Percentiles rank a stretch among this genome's conserved stretches.
These are phyloP conservation scores for Melipona beecheii DNA, from an alignment of 2,888 invertebrate genomes.

Conservation along the genomic window DNA sequence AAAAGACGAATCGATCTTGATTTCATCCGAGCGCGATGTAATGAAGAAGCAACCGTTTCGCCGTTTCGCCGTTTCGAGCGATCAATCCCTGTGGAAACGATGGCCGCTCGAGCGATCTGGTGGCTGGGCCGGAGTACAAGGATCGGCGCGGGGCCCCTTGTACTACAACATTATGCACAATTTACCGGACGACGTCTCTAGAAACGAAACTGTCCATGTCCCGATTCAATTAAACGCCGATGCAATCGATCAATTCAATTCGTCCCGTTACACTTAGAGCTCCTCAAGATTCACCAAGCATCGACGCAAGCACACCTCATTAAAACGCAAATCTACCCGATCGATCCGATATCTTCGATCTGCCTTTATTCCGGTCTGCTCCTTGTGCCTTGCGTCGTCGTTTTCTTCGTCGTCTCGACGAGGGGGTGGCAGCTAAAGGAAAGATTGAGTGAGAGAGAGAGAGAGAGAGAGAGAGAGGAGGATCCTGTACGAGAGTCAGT, in stretches of 20 bases:
- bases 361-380: constrained; percentile 56
- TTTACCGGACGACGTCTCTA: constrained; percentile 27
- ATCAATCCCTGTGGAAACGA: neutral
- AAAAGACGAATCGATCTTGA: neutral
- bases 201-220: constrained; percentile 26
- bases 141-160: constrained; percentile 17
- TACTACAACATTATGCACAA: constrained; percentile 46
- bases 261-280: constrained; percentile 59
- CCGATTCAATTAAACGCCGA: constrained; percentile 58
- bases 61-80: neutral
- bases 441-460: neutral
- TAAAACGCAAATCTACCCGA: constrained; percentile 65
- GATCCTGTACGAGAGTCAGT: constrained; percentile 53
- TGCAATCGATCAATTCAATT: constrained; percentile 64
- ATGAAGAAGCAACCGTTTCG: neutral
- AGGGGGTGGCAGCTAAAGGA: neutral
- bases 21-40: neutral
- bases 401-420: constrained; percentile 34
- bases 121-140: neutral
- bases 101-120: neutral
- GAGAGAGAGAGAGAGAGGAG: constrained; percentile 30
- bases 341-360: constrained; percentile 63
- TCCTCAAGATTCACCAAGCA: constrained; percentile 60
- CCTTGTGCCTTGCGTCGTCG: constrained; percentile 27
- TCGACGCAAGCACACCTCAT: constrained; percentile 62